Base-by-base conservation (phyloP, 2,797 vertebrate genomes). In the Argentina silus region DNA sequence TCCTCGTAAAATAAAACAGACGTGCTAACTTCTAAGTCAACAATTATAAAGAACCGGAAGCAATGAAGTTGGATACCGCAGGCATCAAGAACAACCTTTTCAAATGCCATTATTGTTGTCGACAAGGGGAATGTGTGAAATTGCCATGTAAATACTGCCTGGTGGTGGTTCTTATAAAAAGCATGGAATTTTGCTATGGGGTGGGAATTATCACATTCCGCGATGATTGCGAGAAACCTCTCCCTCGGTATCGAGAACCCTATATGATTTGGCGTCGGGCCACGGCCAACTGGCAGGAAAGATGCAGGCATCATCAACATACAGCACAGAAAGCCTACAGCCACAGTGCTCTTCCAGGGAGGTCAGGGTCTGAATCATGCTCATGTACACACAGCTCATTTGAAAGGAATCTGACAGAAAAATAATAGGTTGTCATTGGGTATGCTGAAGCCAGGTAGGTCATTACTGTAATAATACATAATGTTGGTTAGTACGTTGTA, bases 141-240 rank as follows among this genome's bases (percentile, higher is more conserved):
- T 60, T 61, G 11, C 44, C 44, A 36, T 60, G 17, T n/a, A 27
- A 61, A 61, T n/a, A 23, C 55, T 47, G 45, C 11, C 43, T 47
- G 23, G 21, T 2, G 56, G 27, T 36, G 27, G 27, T 36, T 1
- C 27, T 70, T 23, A 69, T 48, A 65, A 70, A 59, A 15, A 70
- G 48, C 68, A 36, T 65, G 44, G 71, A 66, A 67, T 70, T 42
- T 50, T 17, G 43, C 78, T 45, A 12, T 15, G 9, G 71, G 48
- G 36, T 59, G 50, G 48, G 21, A 63, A 51, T 48, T 10, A 69
- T 71, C 71, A 21, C 71, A 77, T 77, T 70, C 67, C 71, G 19
- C 6, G 17, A 47, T 57, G 71, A 76, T 44, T 62, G 67, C 63
- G 23, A 21, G 56, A 47, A 73, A 80, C 57, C 44, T 55, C 48